Evolutionary conservation across 2,888 invertebrate species (phyloP).

Genomic region (Mechanitis mazaeus): DNA sequence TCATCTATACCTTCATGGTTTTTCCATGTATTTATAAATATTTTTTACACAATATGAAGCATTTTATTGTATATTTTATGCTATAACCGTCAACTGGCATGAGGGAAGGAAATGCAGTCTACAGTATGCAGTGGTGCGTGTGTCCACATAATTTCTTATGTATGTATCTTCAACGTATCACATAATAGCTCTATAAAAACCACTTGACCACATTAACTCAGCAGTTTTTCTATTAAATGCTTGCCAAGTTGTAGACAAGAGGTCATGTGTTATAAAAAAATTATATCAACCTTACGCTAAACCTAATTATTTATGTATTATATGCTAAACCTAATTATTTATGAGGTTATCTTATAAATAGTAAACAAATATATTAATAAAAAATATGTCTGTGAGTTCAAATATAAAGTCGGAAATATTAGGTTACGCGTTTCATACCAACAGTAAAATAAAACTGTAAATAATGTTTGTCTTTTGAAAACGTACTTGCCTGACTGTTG

Average conservation of each 20-base stretch:
- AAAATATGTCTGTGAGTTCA: too few relatives aligned
- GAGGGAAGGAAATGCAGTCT: not conserved
- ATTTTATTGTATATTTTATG: too few relatives aligned
- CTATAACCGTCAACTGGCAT: too few relatives aligned
- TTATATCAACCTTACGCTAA: not conserved
- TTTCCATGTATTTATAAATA: not conserved
- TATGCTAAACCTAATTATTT: too few relatives aligned
- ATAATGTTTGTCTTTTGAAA: not conserved
- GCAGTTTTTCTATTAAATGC: not conserved
- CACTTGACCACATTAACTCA: not conserved
- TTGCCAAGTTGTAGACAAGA: slow-evolving; percentile 1
- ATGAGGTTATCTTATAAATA: too few relatives aligned
- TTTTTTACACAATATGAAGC: too few relatives aligned
- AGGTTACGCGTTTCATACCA: not conserved
- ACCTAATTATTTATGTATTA: not conserved
- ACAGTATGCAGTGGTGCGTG: not conserved
- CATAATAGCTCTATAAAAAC: not conserved
- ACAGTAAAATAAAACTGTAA: slow-evolving; percentile 4
- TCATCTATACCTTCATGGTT: slow-evolving; percentile 6
- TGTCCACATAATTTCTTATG: not conserved
- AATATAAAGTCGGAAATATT: too few relatives aligned
- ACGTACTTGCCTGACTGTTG: not conserved
- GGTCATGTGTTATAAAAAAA: not conserved
- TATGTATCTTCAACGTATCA: not conserved
- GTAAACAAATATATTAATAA: too few relatives aligned